Conservation (phyloP, 2,888 invertebrate species). For the Sphaeridia pumilis region DNA sequence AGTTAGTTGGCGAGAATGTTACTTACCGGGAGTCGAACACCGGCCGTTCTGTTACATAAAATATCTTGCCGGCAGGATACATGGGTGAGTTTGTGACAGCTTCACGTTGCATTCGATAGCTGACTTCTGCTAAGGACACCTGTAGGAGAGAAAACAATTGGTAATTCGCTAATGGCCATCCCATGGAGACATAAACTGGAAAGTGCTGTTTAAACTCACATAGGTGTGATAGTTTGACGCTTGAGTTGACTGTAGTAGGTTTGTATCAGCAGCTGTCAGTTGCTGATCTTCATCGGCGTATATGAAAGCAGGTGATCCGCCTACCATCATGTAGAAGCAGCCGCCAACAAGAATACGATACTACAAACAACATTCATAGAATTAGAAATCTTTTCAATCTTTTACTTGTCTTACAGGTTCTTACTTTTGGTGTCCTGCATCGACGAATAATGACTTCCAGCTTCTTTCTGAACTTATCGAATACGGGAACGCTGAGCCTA, state of each 20-base stretch:
- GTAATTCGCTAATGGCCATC: too few species aligned
- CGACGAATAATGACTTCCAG: conserved; percentile 61
- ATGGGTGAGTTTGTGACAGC: conserved; percentile 32
- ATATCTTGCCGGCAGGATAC: conserved; percentile 31
- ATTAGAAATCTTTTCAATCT: too few species aligned
- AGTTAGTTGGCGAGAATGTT: neutral
- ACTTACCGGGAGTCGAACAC: conserved; percentile 34
- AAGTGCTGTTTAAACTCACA: too few species aligned
- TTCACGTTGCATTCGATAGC: conserved; percentile 30
- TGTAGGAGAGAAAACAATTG: too few species aligned
- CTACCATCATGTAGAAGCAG: conserved; percentile 48
- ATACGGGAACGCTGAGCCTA: conserved; percentile 65
- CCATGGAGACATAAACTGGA: too few species aligned
- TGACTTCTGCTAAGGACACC: conserved; percentile 34
- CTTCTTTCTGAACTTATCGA: conserved; percentile 62
- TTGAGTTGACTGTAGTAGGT: conserved; percentile 43
- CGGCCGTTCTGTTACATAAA: conserved; percentile 30
- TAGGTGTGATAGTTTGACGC: conserved; percentile 46
- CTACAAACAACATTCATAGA: too few species aligned
- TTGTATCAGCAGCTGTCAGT: conserved; percentile 23
- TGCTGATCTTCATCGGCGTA: conserved; percentile 1
- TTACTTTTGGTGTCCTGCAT: conserved; percentile 65
- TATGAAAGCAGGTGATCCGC: conserved; percentile 25
- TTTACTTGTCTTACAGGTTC: conserved; percentile 2
- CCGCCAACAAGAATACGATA: conserved; percentile 76